Evolutionary conservation across 2,113 vertebrate species (phyloP), one percentile per base, ranked within the genome.

Genomic region (Cynopterus brachyotis): DNA sequence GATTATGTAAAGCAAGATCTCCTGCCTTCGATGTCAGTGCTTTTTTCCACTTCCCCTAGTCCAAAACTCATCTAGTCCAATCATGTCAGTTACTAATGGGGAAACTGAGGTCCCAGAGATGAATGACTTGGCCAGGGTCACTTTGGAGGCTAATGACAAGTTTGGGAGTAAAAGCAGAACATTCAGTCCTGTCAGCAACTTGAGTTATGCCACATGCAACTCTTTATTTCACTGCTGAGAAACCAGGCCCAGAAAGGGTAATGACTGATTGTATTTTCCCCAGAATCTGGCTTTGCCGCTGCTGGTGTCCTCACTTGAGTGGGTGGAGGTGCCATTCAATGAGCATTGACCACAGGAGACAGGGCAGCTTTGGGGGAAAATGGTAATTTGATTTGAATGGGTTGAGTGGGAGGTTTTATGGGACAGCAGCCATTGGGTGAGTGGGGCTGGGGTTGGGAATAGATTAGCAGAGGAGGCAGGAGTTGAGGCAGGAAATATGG

Each of bases 291-390:
- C 16, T 59, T 22, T 57, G 24, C 60, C 30, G 28, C n/a, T 3
- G 3, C 30, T 69, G 32, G n/a, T n/a, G 5, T 62, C 73, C 24
- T 19, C 7, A 2, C 55, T 4, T 45, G 57, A 40, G 8, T 5
- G 24, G 37, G 67, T 16, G 32, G 53, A 50, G 40, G 30, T 17
- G 9, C 45, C 76, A 42, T 9, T 30, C 24, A 11, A 22, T 40
- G 50, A 86, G 28, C 62, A 35, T 1, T 26, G 72, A 69, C 16
- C 53, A 10, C 0, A 3, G 26, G 64, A 47, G 57, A 60, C 28
- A 28, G 19, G 28, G 35, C 42, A 35, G 26, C 62, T 12, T 5
- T 4, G 37, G 0, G 12, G 37, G 17, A 6, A 0, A 17, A 26
- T 5, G 24, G 42, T 60, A 53, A 55, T 37, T 53, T 85, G 55